phyloP scores from a whole-genome alignment of 92 coral and sea anemone genomes.

The Porites lobata region DNA sequence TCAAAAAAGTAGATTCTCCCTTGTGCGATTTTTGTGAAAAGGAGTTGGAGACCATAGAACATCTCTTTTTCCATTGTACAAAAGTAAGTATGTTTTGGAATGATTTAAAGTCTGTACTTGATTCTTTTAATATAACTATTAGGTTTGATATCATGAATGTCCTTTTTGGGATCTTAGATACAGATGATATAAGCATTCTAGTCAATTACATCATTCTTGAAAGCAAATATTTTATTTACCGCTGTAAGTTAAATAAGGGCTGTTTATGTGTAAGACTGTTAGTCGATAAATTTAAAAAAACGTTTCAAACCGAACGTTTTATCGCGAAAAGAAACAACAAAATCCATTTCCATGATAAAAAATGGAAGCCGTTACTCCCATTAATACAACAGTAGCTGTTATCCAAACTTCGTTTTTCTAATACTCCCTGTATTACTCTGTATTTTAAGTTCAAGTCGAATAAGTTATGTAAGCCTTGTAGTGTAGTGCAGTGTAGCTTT shows the following conservation, averaged over 20 bases:
- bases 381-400: too few species aligned
- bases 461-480: too few species aligned
- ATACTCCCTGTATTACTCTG: too few species aligned
- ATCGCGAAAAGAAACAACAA: conserved; percentile 2
- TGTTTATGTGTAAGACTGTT: not conserved
- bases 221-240: conserved; percentile 18
- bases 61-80: conserved; percentile 9
- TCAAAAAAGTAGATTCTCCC: not conserved
- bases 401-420: too few species aligned
- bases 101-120: not conserved
- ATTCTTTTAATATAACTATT: conserved; percentile 1
- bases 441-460: too few species aligned
- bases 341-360: not conserved
- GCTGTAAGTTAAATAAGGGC: conserved; percentile 4
- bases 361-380: conserved; percentile 6
- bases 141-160: not conserved
- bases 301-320: conserved; percentile 21
- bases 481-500: too few species aligned
- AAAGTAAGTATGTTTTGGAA: conserved; percentile 2
- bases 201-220: conserved; percentile 23
- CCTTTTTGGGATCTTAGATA: not conserved
- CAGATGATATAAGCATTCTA: not conserved
- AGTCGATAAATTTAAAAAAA: conserved; percentile 1
- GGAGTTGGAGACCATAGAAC: conserved; percentile 8
- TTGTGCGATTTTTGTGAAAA: conserved; percentile 3